A percentile compares a stretch with the other conserved stretches of the same genome.
Evolutionary conservation across 2,888 invertebrate species (phyloP).

Genomic region (Mesochorus sp.): DNA sequence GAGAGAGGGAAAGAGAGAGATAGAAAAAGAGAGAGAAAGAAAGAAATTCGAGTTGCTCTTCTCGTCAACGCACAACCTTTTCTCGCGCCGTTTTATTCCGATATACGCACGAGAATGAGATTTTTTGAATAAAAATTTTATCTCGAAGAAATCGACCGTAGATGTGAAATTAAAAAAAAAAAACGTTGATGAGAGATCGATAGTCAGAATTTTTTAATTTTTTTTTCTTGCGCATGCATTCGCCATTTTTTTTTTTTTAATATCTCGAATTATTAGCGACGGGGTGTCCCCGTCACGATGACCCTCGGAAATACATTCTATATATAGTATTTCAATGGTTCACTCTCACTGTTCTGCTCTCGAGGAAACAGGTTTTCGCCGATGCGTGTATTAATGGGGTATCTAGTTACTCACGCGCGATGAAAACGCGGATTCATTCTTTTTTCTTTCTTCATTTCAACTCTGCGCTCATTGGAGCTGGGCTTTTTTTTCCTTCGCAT

Average conservation of each 20-base stretch:
- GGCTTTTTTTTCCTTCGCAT: conserved; percentile 29
- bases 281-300: conserved; percentile 55
- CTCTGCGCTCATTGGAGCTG: conserved; percentile 36
- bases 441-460: conserved; percentile 9
- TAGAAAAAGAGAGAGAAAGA: too few species aligned
- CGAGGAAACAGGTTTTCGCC: conserved; percentile 64
- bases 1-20: too few species aligned
- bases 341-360: conserved; percentile 24
- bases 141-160: not conserved
- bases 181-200: too few species aligned
- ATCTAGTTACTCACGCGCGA: conserved; percentile 62
- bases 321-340: conserved; percentile 29
- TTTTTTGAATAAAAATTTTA: conserved; percentile 22
- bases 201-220: conserved; percentile 31
- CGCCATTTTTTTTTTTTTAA: conserved; percentile 35
- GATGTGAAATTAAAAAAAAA: not conserved
- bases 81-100: conserved; percentile 22
- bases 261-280: conserved; percentile 66
- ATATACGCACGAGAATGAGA: conserved; percentile 22
- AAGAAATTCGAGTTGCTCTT: conserved; percentile 41
- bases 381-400: conserved; percentile 67
- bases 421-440: conserved; percentile 51
- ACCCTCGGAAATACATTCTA: conserved; percentile 40
- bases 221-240: conserved; percentile 44
- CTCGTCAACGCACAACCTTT: conserved; percentile 35